Evolutionary conservation across 2,113 vertebrate species (phyloP).

Genomic region (Turdus rufiventris): DNA sequence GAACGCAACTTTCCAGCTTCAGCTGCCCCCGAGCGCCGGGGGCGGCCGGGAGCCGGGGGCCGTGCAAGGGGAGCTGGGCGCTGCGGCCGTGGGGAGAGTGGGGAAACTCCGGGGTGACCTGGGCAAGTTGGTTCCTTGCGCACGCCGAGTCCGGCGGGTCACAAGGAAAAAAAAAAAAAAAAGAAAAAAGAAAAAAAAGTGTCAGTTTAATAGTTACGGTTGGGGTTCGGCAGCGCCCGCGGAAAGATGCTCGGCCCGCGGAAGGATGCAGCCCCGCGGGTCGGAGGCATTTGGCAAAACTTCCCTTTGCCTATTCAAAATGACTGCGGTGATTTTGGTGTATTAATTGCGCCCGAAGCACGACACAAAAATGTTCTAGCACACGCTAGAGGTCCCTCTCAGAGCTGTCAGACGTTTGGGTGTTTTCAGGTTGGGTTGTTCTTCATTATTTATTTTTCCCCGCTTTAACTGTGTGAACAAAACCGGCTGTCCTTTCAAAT

Average conservation of each 20-base stretch:
- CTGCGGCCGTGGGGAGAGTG: not conserved
- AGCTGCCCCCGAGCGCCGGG: not conserved
- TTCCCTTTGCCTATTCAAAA: constrained; percentile 54
- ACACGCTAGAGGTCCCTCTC: constrained; percentile 81
- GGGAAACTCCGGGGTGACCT: not conserved
- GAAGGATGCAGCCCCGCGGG: not conserved
- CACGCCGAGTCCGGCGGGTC: rapidly evolving
- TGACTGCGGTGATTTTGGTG: constrained; percentile 68
- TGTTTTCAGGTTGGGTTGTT: constrained; percentile 32
- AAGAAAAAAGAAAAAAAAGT: not conserved
- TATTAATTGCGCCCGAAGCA: constrained; percentile 67
- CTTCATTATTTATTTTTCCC: not conserved
- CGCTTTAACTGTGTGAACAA: not conserved
- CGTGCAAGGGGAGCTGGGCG: not conserved
- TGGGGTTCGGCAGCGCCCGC: not conserved
- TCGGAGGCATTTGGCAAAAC: constrained; percentile 24
- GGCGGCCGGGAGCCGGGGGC: not conserved
- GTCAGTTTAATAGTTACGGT: not conserved
- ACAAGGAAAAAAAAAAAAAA: not conserved
- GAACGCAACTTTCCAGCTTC: not conserved
- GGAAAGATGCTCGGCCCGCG: constrained; percentile 25
- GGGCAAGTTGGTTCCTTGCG: not conserved
- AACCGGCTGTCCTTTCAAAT: not conserved
- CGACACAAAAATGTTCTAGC: constrained; percentile 47
- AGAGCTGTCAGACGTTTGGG: constrained; percentile 39